Conservation (phyloP, 2,113 vertebrate species). For the Pontoporia blainvillei region DNA sequence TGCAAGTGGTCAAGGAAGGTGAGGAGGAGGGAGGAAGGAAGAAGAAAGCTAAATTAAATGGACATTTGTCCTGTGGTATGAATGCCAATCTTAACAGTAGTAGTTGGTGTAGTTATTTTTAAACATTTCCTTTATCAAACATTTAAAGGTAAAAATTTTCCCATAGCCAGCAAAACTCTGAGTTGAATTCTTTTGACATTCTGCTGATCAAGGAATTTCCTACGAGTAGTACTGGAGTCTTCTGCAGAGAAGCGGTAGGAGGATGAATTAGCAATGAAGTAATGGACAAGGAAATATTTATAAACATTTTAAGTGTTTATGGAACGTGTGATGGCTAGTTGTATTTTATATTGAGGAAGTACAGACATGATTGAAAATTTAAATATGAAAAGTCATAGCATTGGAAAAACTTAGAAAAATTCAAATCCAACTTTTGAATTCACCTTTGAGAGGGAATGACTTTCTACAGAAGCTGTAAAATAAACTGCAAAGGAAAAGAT, state of each 20-base stretch:
- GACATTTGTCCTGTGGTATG: background rate
- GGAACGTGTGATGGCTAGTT: background rate
- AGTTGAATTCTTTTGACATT: constrained; percentile 55
- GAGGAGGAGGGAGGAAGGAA: background rate
- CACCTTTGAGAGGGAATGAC: background rate
- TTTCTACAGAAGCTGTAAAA: background rate
- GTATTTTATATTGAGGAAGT: constrained; percentile 10
- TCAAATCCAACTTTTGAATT: background rate
- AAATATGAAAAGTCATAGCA: background rate
- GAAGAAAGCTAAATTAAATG: background rate
- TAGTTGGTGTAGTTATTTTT: constrained; percentile 62
- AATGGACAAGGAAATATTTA: background rate
- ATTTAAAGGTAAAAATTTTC: constrained; percentile 64
- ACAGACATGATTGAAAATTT: background rate
- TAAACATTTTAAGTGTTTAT: background rate
- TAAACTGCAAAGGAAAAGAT: background rate
- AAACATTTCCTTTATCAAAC: constrained; percentile 65
- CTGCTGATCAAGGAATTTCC: constrained; percentile 61
- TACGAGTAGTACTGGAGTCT: background rate
- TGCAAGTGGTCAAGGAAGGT: background rate
- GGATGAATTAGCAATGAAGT: background rate
- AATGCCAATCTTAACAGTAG: constrained; percentile 4
- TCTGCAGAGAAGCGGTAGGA: background rate
- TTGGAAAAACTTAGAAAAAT: constrained; percentile 10
- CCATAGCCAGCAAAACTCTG: constrained; percentile 47